Conservation (phyloP, 2,888 invertebrate species). For the Malacosoma neustria region DNA sequence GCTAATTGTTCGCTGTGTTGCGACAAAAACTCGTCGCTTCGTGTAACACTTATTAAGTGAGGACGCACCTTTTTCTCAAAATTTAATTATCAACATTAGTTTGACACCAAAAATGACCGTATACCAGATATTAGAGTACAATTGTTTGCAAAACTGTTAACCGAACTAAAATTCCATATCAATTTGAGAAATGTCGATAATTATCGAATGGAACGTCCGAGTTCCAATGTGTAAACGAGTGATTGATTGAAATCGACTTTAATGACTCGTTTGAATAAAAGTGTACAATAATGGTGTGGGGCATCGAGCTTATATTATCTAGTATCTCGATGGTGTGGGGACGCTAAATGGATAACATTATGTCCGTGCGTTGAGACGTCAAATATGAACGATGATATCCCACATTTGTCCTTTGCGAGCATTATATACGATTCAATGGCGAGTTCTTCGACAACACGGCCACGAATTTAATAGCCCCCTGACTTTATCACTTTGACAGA, state of each 20-base stretch:
- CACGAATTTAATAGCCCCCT: slow-evolving; percentile 28
- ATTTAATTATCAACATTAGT: slow-evolving; percentile 67
- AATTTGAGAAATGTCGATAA: slow-evolving; percentile 60
- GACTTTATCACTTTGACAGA: slow-evolving; percentile 25
- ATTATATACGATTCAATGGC: slow-evolving; percentile 38
- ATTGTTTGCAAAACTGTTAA: slow-evolving; percentile 55
- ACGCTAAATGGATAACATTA: slow-evolving; percentile 58
- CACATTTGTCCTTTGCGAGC: slow-evolving; percentile 40
- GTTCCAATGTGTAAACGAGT: slow-evolving; percentile 26
- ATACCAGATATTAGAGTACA: slow-evolving; percentile 34
- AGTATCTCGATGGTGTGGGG: slow-evolving; percentile 42
- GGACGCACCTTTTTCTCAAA: slow-evolving; percentile 52
- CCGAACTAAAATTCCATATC: slow-evolving; percentile 37
- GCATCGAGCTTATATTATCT: no score
- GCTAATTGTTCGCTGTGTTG: slow-evolving; percentile 57
- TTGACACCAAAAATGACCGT: slow-evolving; percentile 47
- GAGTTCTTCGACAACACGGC: slow-evolving; percentile 8
- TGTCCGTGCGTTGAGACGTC: slow-evolving; percentile 44
- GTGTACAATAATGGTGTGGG: slow-evolving; percentile 45
- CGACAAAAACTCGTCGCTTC: slow-evolving; percentile 47
- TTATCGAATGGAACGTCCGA: slow-evolving; percentile 26
- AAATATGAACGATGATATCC: slow-evolving; percentile 57
- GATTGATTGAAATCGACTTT: slow-evolving; percentile 52
- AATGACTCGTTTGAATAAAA: slow-evolving; percentile 42
- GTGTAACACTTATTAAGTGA: slow-evolving; percentile 64